phyloP scores from a whole-genome alignment of 2,888 invertebrate species.

The Campaea margaritaria region DNA sequence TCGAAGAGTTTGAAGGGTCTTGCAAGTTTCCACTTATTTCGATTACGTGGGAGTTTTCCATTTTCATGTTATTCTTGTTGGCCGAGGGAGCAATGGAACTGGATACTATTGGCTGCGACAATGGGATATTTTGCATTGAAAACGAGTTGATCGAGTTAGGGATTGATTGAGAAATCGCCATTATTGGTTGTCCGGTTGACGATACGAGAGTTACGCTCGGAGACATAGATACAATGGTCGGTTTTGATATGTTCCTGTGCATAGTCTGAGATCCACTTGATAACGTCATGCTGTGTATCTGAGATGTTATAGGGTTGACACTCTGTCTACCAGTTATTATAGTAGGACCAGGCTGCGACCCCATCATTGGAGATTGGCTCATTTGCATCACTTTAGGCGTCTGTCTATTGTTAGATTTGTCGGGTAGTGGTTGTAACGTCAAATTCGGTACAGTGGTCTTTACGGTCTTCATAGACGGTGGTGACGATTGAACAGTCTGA shows the following conservation, averaged over 20 bases:
- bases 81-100: conserved; percentile 76
- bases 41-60: conserved; percentile 78
- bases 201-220: conserved; percentile 79
- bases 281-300: conserved; percentile 77
- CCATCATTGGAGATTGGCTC: conserved; percentile 65
- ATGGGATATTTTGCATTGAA: conserved; percentile 76
- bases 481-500: conserved; percentile 74
- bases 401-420: conserved; percentile 74
- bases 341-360: conserved; percentile 66
- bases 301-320: conserved; percentile 81
- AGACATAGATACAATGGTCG: conserved; percentile 71
- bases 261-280: conserved; percentile 70
- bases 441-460: conserved; percentile 77
- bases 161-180: conserved; percentile 79
- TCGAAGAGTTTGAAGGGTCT: conserved; percentile 65
- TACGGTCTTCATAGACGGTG: conserved; percentile 70
- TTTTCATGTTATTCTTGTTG: conserved; percentile 71
- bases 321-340: conserved; percentile 71
- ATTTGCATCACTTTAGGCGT: conserved; percentile 80
- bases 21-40: conserved; percentile 80
- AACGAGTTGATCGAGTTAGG: conserved; percentile 70
- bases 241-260: conserved; percentile 70
- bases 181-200: conserved; percentile 78
- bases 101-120: conserved; percentile 80
- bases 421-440: conserved; percentile 78